A percentile compares a stretch with the other conserved stretches of the same genome.
phyloP scores from a whole-genome alignment of 1,140 invertebrate genomes.

The Stegodyphus mimosarum region DNA sequence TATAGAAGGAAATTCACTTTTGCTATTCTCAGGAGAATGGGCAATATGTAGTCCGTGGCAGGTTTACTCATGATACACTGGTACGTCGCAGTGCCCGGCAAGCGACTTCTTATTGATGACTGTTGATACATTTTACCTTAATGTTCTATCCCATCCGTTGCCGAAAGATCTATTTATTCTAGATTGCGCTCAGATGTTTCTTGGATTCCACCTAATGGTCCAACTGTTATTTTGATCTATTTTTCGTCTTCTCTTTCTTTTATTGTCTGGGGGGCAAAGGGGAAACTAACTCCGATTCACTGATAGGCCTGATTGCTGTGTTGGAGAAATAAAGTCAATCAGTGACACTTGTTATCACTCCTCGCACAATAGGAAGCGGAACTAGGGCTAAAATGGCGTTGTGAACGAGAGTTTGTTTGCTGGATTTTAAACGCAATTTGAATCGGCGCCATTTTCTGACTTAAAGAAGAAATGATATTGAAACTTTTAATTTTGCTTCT shows the following conservation, averaged over 20 bases:
- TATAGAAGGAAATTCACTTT: no score
- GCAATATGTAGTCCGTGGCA: not conserved
- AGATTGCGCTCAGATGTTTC: slow-evolving; percentile 56
- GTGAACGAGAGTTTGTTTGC: no score
- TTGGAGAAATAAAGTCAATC: slow-evolving; percentile 35
- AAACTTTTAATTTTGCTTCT: no score
- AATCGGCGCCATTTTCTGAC: no score
- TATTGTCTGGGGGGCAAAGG: not conserved
- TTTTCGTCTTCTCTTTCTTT: slow-evolving; percentile 24
- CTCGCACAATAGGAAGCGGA: not conserved
- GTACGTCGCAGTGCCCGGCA: not conserved
- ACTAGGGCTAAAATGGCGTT: not conserved
- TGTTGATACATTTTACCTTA: slow-evolving; percentile 58
- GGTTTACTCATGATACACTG: not conserved
- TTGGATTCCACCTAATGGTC: slow-evolving; percentile 49
- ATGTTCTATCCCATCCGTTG: slow-evolving; percentile 48
- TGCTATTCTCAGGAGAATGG: no score
- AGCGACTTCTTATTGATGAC: slow-evolving; percentile 47
- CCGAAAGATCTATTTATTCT: slow-evolving; percentile 57
- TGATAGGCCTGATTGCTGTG: slow-evolving; percentile 5
- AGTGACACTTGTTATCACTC: slow-evolving; percentile 29
- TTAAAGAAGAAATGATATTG: no score
- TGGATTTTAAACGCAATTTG: no score
- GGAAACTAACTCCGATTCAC: not conserved
- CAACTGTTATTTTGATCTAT: slow-evolving; percentile 48